phyloP scores from a whole-genome alignment of 2,888 invertebrate genomes.

The Melanargia galathea region DNA sequence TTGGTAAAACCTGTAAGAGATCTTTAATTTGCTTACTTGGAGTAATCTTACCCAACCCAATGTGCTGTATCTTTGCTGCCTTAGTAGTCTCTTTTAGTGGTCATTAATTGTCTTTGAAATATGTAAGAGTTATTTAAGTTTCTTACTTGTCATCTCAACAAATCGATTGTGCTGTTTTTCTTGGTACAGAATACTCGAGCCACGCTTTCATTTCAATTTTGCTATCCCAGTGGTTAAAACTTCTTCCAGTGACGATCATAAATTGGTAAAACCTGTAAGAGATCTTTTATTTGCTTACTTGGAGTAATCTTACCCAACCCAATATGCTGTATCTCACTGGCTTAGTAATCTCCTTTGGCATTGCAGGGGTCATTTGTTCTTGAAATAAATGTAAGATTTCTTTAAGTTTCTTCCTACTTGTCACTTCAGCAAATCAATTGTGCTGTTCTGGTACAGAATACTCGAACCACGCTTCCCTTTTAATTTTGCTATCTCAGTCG shows the following conservation, averaged over 20 bases:
- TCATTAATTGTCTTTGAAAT: too few relatives aligned
- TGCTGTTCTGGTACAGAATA: background rate
- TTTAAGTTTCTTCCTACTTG: background rate
- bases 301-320: background rate
- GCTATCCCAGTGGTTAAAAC: background rate
- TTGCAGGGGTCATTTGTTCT: too few relatives aligned
- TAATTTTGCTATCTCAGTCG: background rate
- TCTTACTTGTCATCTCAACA: background rate
- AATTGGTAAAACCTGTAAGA: background rate
- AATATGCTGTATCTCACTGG: too few relatives aligned
- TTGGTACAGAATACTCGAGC: background rate
- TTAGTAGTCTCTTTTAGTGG: too few relatives aligned
- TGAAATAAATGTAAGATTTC: background rate
- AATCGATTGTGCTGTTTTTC: background rate
- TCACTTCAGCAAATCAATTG: background rate
- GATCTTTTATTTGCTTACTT: background rate
- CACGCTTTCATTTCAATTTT: background rate
- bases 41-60: background rate
- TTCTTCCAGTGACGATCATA: background rate
- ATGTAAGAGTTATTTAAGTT: background rate
- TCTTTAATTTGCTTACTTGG: background rate
- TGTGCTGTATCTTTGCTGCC: background rate
- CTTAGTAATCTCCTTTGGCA: too few relatives aligned
- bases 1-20: conserved; percentile 1
- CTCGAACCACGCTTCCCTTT: background rate